Evolutionary conservation across 2,888 invertebrate genomes (phyloP).

Genomic region (Quadriops clusia): DNA sequence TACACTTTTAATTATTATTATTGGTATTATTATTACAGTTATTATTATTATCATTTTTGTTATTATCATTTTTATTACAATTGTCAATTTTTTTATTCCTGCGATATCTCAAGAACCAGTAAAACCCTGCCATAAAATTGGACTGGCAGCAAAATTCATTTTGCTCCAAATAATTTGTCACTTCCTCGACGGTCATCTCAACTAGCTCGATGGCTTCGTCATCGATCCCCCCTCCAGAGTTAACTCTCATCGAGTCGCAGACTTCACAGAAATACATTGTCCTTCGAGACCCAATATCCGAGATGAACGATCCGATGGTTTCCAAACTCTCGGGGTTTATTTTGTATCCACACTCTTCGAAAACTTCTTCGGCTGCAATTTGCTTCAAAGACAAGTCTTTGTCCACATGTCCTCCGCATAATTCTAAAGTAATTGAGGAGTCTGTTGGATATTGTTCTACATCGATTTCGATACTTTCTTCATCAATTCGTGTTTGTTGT

Average conservation of each 20-base stretch:
- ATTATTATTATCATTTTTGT: no score
- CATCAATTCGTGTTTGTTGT: no score
- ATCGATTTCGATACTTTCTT: slow-evolving; percentile 44
- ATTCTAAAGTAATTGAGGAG: slow-evolving; percentile 72
- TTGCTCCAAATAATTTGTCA: slow-evolving; percentile 45
- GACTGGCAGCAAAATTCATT: slow-evolving; percentile 58
- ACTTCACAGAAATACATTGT: slow-evolving; percentile 84
- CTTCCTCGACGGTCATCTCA: slow-evolving; percentile 64
- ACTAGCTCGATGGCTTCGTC: slow-evolving; percentile 85
- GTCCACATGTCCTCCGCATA: slow-evolving; percentile 92
- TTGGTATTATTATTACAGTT: no score
- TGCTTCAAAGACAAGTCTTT: slow-evolving; percentile 60
- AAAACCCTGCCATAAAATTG: slow-evolving; percentile 60
- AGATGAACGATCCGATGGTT: slow-evolving; percentile 59
- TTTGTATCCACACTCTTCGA: slow-evolving; percentile 91
- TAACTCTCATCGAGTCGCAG: slow-evolving; percentile 64
- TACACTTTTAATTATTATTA: no score
- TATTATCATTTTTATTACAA: no score
- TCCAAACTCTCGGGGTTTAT: slow-evolving; percentile 54
- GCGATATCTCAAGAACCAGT: slow-evolving; percentile 86
- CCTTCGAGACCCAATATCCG: slow-evolving; percentile 64
- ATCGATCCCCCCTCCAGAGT: slow-evolving; percentile 70
- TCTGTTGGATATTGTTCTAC: slow-evolving; percentile 52
- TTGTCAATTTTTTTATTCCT: no score
- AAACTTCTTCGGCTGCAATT: slow-evolving; percentile 76